These are phyloP conservation scores for Euschistus heros DNA, from an alignment of 1,140 invertebrate genomes.

Conservation along the genomic window DNA sequence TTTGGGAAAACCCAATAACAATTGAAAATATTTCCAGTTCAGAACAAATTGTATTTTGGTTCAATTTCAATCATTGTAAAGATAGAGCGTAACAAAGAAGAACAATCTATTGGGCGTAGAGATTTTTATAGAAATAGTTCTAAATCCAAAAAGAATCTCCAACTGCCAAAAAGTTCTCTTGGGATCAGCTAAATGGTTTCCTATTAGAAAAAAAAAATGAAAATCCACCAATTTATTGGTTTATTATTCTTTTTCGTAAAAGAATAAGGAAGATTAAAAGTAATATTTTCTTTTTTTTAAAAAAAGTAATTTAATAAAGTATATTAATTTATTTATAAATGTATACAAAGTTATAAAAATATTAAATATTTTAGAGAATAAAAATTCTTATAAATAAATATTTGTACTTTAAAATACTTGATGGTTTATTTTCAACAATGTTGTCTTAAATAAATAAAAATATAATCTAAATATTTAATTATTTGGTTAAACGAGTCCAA, in stretches of 20 bases:
- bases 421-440: background rate
- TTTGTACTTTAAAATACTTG: conserved; percentile 17
- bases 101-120: too few relatives aligned
- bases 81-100: too few relatives aligned
- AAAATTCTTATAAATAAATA: conserved; percentile 18
- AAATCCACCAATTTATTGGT: background rate
- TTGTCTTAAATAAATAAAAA: background rate
- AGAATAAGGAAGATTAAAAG: background rate
- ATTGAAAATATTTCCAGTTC: too few relatives aligned
- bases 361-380: conserved; percentile 6
- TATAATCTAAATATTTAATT: conserved; percentile 21
- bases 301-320: background rate
- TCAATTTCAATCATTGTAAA: too few relatives aligned
- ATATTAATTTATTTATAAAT: background rate
- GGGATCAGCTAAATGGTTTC: too few relatives aligned
- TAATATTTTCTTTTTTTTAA: background rate
- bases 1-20: too few relatives aligned
- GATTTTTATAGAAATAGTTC: too few relatives aligned
- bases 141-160: too few relatives aligned
- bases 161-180: too few relatives aligned
- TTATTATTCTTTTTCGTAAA: background rate
- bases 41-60: too few relatives aligned
- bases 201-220: background rate
- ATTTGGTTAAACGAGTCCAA: conserved; percentile 28
- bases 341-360: conserved; percentile 4